Evolutionary conservation across 2,113 vertebrate species (phyloP).

Genomic region (Pseudopodoces humilis): DNA sequence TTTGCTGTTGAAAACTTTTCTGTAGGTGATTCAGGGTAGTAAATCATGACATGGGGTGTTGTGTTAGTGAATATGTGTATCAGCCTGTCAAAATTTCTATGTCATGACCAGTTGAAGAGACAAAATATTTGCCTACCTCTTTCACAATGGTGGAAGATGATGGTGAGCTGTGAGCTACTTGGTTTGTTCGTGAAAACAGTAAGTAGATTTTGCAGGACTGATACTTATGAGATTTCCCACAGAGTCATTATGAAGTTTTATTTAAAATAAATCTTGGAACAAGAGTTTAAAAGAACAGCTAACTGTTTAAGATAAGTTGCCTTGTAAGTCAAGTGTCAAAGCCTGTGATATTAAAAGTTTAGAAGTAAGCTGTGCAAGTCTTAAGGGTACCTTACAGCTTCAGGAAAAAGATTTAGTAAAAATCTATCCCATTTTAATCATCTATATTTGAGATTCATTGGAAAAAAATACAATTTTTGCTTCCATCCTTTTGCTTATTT

Average conservation of each 20-base stretch:
- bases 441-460: neutral
- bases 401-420: neutral
- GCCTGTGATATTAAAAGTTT: neutral
- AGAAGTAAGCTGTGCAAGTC: neutral
- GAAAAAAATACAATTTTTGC: neutral
- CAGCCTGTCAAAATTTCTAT: neutral
- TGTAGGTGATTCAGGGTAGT: neutral
- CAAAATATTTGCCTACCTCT: neutral
- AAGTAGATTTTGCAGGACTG: conserved; percentile 3
- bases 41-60: neutral
- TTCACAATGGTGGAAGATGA: neutral
- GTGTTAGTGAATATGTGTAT: neutral
- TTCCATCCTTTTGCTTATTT: neutral
- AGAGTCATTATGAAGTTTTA: neutral
- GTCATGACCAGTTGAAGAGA: neutral
- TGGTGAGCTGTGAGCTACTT: neutral
- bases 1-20: neutral
- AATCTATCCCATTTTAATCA: neutral
- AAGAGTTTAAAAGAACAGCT: neutral
- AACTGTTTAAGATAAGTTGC: neutral
- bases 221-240: neutral
- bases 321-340: neutral
- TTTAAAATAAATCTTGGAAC: neutral
- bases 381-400: neutral
- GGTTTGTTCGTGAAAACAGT: neutral